These are phyloP conservation scores for Tetrao urogallus DNA, from an alignment of 2,113 vertebrate species.

Conservation along the genomic window DNA sequence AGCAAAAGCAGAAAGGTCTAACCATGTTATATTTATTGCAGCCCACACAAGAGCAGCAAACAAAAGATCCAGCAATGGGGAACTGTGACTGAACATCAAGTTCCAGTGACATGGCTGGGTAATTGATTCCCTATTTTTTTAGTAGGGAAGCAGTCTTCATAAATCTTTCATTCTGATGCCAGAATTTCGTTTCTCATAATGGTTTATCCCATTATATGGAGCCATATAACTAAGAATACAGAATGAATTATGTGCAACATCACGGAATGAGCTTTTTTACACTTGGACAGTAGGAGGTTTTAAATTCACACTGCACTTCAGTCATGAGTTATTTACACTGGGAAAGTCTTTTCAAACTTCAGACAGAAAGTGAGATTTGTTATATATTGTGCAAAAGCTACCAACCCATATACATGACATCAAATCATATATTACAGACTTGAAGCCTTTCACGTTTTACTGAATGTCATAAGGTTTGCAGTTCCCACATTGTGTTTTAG, in stretches of 20 bases:
- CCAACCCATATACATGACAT: constrained; percentile 82
- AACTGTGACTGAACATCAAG: not conserved
- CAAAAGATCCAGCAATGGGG: not conserved
- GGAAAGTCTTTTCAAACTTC: constrained; percentile 72
- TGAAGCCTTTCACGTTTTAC: constrained; percentile 77
- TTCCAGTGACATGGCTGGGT: not conserved
- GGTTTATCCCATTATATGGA: not conserved
- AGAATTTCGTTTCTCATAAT: not conserved
- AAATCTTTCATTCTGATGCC: not conserved
- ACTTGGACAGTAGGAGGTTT: not conserved
- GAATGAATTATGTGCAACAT: not conserved
- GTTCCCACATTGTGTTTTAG: constrained; percentile 72
- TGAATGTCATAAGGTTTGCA: constrained; percentile 72
- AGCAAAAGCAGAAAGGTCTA: not conserved
- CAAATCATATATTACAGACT: constrained; percentile 81
- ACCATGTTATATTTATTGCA: constrained; percentile 5
- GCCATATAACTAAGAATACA: not conserved
- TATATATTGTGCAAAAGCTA: constrained; percentile 77
- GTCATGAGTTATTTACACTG: constrained; percentile 63
- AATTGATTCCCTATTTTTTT: constrained; percentile 6
- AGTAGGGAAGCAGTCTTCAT: not conserved
- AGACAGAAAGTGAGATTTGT: constrained; percentile 74
- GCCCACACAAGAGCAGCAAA: constrained; percentile 32
- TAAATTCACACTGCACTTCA: constrained; percentile 49
- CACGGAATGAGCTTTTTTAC: constrained; percentile 13